Evolutionary conservation across 2,888 invertebrate genomes (phyloP).

Genomic region (Seira musarum): DNA sequence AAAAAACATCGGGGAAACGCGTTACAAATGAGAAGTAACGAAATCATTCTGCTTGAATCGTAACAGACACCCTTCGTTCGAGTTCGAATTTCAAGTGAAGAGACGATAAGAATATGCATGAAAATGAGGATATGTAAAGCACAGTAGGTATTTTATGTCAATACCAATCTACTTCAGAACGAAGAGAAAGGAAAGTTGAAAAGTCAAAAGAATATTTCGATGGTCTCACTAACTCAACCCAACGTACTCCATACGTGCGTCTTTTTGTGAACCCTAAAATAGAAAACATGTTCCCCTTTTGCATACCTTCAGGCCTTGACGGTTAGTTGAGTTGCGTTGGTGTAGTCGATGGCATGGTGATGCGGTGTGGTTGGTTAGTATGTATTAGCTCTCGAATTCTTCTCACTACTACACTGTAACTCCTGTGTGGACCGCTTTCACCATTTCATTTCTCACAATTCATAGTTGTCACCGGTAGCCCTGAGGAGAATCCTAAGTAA

Average conservation of each 20-base stretch:
- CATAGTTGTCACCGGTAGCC: constrained; percentile 4
- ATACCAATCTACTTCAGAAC: too few species aligned
- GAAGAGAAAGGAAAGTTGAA: too few species aligned
- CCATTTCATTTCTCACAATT: not conserved
- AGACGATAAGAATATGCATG: not conserved
- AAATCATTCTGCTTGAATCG: constrained; percentile 5
- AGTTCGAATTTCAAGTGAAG: not conserved
- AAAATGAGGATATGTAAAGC: too few species aligned
- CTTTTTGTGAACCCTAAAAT: constrained; percentile 5
- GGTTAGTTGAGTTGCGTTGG: too few species aligned
- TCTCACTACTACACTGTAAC: too few species aligned
- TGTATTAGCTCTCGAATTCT: constrained; percentile 5
- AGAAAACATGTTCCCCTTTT: constrained; percentile 11
- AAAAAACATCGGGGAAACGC: not conserved
- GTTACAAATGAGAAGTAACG: not conserved
- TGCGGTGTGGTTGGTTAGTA: too few species aligned
- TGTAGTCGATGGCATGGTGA: too few species aligned
- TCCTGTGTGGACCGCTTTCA: too few species aligned
- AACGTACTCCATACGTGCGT: not conserved
- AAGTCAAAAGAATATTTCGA: not conserved
- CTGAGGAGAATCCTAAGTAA: constrained; percentile 7
- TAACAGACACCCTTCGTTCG: not conserved
- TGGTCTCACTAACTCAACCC: not conserved
- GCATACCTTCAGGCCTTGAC: not conserved
- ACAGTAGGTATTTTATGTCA: not conserved